Evolutionary conservation across 1,140 invertebrate species (phyloP), one percentile per base, ranked within the genome.

Genomic region (Rhynchophorus ferrugineus): DNA sequence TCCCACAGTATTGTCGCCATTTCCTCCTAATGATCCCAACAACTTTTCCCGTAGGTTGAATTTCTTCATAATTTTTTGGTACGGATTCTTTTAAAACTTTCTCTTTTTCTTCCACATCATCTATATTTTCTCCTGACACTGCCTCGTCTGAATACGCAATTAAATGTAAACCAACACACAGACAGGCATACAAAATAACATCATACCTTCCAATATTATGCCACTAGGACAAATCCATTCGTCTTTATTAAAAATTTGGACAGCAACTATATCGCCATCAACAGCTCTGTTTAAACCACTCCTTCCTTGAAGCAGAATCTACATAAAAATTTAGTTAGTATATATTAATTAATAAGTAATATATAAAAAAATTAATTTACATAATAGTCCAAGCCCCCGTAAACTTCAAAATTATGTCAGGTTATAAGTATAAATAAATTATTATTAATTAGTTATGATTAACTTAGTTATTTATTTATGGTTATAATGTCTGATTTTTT

Each of bases 1-100:
- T 94, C 20, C 96, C 96, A 76, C 95, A 98, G 70, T 94, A 95
- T 59, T 93, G 91, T 21, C 93, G 74, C 94, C 95, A 98, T 68
- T 98, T 98, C 56, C 96, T 78, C 54, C 87, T 82, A 38, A 99
- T 90, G 56, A 99, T 95, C 13, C 92, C 95, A 39, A 99, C 93
- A 53, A 99, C 82, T 66, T 78, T 78, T 0, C 89, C 95, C 3
- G 89, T 96, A 14, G 89, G 91, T 64, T 76, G 80, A 45, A 71
- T 74, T 57, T 82, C 69, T 39, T 60, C 57, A 55, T 61, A 66
- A 53, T 66, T 71, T 42, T 58, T 56, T 49, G 66, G 71, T n/a
- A 68, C 20, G 60, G 50, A 33, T 56, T 61, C 54, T 65, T 66
- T 70, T 35, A 66, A 44, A 58, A 66, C 62, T 55, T 65, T 50